Base-by-base conservation (phyloP, 2,113 vertebrate genomes). In the Pteropus alecto region DNA sequence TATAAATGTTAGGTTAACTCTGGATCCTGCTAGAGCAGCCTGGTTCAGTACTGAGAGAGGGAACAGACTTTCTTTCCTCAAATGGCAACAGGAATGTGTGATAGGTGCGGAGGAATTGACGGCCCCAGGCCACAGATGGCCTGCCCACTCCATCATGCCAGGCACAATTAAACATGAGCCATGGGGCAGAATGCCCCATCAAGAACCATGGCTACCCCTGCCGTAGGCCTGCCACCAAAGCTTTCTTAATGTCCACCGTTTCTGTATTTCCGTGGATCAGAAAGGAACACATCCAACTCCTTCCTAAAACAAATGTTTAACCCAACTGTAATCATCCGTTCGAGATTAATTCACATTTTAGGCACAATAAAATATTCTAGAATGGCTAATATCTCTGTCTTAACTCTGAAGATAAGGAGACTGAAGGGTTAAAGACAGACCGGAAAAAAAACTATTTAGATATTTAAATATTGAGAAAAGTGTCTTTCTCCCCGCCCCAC, bases 131-230 rank as follows among this genome's bases (percentile, higher is more conserved):
- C 68, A 26, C 18, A 71, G 46, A 14, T 6, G 12, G 15, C 58
- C 78, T 18, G 0, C 38, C 46, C 4, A 16, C 22, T 30, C 3
- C 58, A 16, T 46, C 82, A 56, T 24, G 30, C 18, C 7, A 0
- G 43, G 19, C 12, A 7, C 11, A 28, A 6, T 15, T 5, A 41
- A 12, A 71, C 46, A 22, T 6, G 58, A 65, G 26, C 76, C 4
- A 0, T 19, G 18, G 41, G 15, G 24, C 19, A 14, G 28, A 61
- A 13, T 28, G n/a, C 33, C 24, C 41, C 43, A 0, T 4, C 15
- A 43, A 60, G 46, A 43, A 4, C 26, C 30, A 14, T 3, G 4
- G 7, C 4, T 6, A 2, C 0, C 1, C 6, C 2, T 3, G 33
- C 9, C 35, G 6, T 0, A 1, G 7, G 22, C 79, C 60, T 41